Conservation (phyloP, 2,113 vertebrate genomes). For the Chitala chitala region DNA sequence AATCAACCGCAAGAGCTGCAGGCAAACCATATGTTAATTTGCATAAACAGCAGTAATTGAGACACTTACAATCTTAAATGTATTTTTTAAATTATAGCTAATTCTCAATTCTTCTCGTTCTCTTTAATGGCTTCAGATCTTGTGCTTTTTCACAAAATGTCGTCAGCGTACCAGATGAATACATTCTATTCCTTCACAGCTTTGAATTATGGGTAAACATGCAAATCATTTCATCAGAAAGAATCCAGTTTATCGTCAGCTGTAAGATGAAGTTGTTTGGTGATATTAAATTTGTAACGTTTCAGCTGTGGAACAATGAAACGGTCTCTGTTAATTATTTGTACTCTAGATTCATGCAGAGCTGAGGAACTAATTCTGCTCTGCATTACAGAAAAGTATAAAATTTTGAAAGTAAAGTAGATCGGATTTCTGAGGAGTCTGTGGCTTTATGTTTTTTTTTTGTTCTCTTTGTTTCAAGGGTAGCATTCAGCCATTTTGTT, state of each 20-base stretch:
- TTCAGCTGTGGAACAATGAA: too few relatives aligned
- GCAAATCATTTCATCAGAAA: neutral
- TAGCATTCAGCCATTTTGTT: neutral
- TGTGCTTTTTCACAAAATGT: neutral
- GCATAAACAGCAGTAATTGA: conserved; percentile 48
- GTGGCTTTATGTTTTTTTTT: neutral
- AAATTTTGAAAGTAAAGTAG: too few relatives aligned
- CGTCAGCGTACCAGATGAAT: neutral
- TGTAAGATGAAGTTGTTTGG: neutral
- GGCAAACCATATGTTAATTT: conserved; percentile 57
- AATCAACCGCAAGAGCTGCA: conserved; percentile 43
- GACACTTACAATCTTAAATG: conserved; percentile 42
- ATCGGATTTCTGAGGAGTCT: too few relatives aligned
- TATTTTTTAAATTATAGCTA: conserved; percentile 30
- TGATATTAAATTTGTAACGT: neutral
- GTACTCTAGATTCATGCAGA: too few relatives aligned
- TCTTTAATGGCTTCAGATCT: conserved; percentile 14
- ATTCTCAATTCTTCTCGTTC: conserved; percentile 1
- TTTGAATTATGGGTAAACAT: neutral
- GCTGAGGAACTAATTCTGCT: too few relatives aligned
- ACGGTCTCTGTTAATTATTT: too few relatives aligned
- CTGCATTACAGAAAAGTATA: too few relatives aligned
- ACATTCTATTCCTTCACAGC: neutral
- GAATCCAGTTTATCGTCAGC: neutral
- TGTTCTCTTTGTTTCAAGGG: neutral